Conservation (phyloP, 2,888 invertebrate species). For the Tetragonula carbonaria region DNA sequence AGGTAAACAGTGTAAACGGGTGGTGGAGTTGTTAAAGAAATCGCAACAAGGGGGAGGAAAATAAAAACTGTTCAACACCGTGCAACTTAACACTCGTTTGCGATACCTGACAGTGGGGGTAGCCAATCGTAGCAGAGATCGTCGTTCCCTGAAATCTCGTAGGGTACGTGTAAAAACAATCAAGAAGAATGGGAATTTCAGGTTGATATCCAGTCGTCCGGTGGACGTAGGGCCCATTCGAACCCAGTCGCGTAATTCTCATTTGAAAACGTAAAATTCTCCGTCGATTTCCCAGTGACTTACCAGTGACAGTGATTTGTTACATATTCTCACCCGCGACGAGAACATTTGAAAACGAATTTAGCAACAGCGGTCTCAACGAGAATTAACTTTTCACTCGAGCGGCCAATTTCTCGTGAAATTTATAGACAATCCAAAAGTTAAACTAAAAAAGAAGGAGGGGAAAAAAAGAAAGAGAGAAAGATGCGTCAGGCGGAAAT, state of each 20-base stretch:
- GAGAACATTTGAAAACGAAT: too few species aligned
- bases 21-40: constrained; percentile 39
- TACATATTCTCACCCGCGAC: too few species aligned
- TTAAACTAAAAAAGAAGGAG: too few species aligned
- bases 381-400: too few species aligned
- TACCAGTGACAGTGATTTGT: too few species aligned
- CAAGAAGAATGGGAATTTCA: not conserved
- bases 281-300: too few species aligned
- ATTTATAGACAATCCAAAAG: too few species aligned
- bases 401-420: too few species aligned
- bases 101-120: constrained; percentile 76
- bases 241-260: not conserved
- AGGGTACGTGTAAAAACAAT: constrained; percentile 3
- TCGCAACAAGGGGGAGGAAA: constrained; percentile 49
- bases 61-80: constrained; percentile 76
- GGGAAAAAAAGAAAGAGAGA: too few species aligned
- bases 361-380: too few species aligned
- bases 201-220: not conserved
- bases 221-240: not conserved
- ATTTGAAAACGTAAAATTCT: not conserved
- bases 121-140: constrained; percentile 72
- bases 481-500: too few species aligned
- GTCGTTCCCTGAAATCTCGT: constrained; percentile 63
- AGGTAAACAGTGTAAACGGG: constrained; percentile 20
- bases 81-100: constrained; percentile 77